Base-by-base conservation (phyloP, 2,113 vertebrate genomes). In the Leptocoma aspasia region DNA sequence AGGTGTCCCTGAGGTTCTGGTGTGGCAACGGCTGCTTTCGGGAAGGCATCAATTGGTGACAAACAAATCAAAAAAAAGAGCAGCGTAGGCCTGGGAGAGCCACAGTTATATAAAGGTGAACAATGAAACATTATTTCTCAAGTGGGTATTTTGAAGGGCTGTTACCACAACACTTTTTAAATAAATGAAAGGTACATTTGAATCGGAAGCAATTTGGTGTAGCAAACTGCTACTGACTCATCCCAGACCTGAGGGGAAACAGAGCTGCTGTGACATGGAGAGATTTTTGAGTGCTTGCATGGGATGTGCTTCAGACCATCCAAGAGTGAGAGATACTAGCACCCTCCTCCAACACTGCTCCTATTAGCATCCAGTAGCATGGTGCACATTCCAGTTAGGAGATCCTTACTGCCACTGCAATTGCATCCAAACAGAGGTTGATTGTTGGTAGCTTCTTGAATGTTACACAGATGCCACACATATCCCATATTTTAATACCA, bases 191-290 rank as follows among this genome's bases (percentile, higher is more conserved):
- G 61, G 77, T 84, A 60, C 84, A 57, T 94, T 94, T 64, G 68
- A 89, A 84, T 94, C 9, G 52, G 92, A 94, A 92, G 91, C 93
- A 82, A 31, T 92, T 89, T 94, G 83, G 53, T 92, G 73, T 91
- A 95, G 73, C 63, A 94, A 80, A 52, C 66, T 85, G 66, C 66
- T 39, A n/a, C 78, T 91, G 94, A 97, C 79, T 97, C 94, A 96
- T 89, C 77, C 61, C 78, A 72, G 37, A 91, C 45, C 73, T 26
- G 45, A 60, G 57, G 41, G 66, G 54, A 82, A 92, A 45, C 13
- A 19, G 80, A 94, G 78, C 61, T 53, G 16, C 28, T 50, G 57
- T 4, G 3, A 75, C 57, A 72, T 0, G 0, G 85, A 35, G 78
- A 75, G 21, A 56, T 69, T 72, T 84, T 44, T 64, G 78, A 90